Base-by-base conservation (phyloP, 1,140 invertebrate genomes). In the Anastrepha obliqua region DNA sequence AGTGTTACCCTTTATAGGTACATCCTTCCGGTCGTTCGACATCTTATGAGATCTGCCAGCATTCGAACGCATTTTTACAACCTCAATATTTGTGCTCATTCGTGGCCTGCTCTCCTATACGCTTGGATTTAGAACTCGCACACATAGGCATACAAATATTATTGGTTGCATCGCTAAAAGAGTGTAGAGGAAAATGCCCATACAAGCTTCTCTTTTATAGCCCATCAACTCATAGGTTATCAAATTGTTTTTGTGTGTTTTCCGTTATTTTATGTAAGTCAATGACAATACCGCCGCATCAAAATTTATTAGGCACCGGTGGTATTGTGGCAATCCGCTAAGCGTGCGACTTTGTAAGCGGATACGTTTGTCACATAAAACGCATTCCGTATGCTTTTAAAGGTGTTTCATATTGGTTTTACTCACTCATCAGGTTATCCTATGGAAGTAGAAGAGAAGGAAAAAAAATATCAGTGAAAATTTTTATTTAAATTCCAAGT, bases 1-100 rank as follows among this genome's bases (percentile, higher is more conserved):
- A n/a, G n/a, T n/a, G n/a, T n/a, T n/a, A 47, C 44, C 29, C 39
- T 74, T 44, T 44, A 74, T 74, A 55, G 6, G 51, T 55, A 55
- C 51, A 55, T 55, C 9, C 9, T 11, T 39, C 13, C 42, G n/a
- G 3, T 67, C 29, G 60, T 67, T 47, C n/a, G n/a, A 42, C 29
- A 90, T 91, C 91, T 92, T 92, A 92, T 91, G 90, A 91, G 91
- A 90, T 92, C 47, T 92, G 91, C 90, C 78, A 88, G 90, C 90
- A 91, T 92, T 92, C 90, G 89, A 20, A 81, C 90, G 90, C 90
- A 91, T 92, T 92, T 29, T 92, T 91, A 92, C 91, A 91, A 92
- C 90, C 88, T 91, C 90, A 92, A 90, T 92, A 29, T 92, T 60
- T 87, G 78, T 20, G 47, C 87, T 47, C 67, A 74, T 44, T 29